Evolutionary conservation across 2,888 invertebrate genomes (phyloP).

Genomic region (Lochmaea crataegi): DNA sequence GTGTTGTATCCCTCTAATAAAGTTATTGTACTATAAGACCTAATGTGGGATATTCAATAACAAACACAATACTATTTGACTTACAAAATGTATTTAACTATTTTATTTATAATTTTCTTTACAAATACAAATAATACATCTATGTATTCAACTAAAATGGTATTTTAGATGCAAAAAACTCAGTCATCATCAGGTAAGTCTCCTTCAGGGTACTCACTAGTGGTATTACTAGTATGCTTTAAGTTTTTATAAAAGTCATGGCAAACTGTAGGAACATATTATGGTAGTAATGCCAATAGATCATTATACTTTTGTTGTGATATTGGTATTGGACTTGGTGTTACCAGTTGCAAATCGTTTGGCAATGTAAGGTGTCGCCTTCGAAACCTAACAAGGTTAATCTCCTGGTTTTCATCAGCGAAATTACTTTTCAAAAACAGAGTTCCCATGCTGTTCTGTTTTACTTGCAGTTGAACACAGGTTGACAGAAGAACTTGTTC

Average conservation of each 20-base stretch:
- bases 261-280: conserved; percentile 28
- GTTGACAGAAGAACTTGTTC: conserved; percentile 25
- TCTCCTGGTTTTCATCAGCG: conserved; percentile 21
- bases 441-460: conserved; percentile 24
- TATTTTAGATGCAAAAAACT: conserved; percentile 21
- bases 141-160: conserved; percentile 24
- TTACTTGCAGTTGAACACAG: conserved; percentile 25
- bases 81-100: conserved; percentile 19
- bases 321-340: no score
- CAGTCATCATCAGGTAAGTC: conserved; percentile 14
- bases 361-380: conserved; percentile 18
- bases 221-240: conserved; percentile 22
- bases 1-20: conserved; percentile 16
- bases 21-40: conserved; percentile 17
- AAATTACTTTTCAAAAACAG: conserved; percentile 21
- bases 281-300: conserved; percentile 27
- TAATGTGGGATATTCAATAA: conserved; percentile 26
- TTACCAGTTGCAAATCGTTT: conserved; percentile 17
- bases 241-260: conserved; percentile 31
- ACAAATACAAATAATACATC: conserved; percentile 22
- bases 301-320: conserved; percentile 26
- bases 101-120: conserved; percentile 19
- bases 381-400: conserved; percentile 24
- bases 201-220: conserved; percentile 23
- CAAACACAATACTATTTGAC: conserved; percentile 24